These are phyloP conservation scores for Drosophila bifasciata DNA, from an alignment of 1,140 invertebrate genomes.

Conservation along the genomic window DNA sequence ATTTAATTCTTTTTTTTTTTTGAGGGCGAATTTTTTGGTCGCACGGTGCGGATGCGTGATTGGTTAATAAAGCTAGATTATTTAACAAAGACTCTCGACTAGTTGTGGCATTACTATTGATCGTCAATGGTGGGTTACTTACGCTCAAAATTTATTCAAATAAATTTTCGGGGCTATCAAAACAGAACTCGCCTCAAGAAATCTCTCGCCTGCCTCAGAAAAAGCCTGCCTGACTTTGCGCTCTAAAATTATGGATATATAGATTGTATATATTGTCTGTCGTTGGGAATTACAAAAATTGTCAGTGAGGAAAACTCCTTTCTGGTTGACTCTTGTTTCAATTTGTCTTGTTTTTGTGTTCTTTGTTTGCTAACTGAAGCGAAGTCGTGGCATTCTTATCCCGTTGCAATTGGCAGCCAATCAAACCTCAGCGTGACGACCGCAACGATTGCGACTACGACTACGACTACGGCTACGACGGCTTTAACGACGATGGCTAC, in stretches of 20 bases:
- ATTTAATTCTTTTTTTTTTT: conserved; percentile 1
- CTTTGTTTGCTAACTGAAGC: conserved; percentile 15
- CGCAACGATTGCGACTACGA: conserved; percentile 19
- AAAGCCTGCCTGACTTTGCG: conserved; percentile 73
- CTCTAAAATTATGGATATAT: conserved; percentile 57
- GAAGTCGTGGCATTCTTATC: conserved; percentile 9
- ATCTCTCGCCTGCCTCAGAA: conserved; percentile 22
- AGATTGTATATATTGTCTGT: conserved; percentile 41
- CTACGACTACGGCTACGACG: too few species aligned
- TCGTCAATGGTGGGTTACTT: conserved; percentile 60
- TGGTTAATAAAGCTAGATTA: conserved; percentile 59
- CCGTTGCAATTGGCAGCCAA: conserved; percentile 45
- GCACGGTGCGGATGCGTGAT: conserved; percentile 71
- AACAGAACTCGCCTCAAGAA: conserved; percentile 38
- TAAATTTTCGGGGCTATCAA: conserved; percentile 45
- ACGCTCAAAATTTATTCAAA: conserved; percentile 53
- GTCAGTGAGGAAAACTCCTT: background rate
- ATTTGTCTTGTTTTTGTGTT: conserved; percentile 19
- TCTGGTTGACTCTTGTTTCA: conserved; percentile 8
- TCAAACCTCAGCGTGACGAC: conserved; percentile 55
- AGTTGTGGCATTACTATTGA: conserved; percentile 38
- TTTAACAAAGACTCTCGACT: conserved; percentile 55
- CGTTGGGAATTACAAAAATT: conserved; percentile 26
- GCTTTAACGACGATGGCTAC: conserved; percentile 18
- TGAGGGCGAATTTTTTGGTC: conserved; percentile 43